phyloP scores from a whole-genome alignment of 2,797 vertebrate genomes.

The Gadopsis marmoratus region DNA sequence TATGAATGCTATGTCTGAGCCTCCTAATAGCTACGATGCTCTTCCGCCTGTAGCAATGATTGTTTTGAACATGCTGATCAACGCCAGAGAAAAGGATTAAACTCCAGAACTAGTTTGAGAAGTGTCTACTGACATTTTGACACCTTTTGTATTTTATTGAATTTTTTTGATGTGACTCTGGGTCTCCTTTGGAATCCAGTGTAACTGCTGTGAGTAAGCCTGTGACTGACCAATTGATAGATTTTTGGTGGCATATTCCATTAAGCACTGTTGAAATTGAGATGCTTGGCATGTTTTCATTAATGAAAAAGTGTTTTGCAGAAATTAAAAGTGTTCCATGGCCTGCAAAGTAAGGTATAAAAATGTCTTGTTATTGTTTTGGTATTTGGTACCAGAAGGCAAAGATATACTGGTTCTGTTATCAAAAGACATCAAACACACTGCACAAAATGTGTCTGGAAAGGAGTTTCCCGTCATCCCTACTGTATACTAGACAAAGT shows the following conservation, averaged over 20 bases:
- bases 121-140: too few relatives aligned
- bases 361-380: too few relatives aligned
- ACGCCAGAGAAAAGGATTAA: neutral
- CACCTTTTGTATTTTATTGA: too few relatives aligned
- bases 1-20: too few relatives aligned
- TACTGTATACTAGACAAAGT: neutral
- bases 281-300: neutral
- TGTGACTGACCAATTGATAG: neutral
- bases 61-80: neutral
- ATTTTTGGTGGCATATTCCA: too few relatives aligned
- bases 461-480: neutral
- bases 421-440: neutral
- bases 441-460: neutral
- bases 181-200: neutral
- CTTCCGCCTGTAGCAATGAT: too few relatives aligned
- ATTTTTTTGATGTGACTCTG: neutral
- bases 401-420: neutral
- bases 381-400: neutral
- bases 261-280: neutral
- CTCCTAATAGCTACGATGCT: neutral
- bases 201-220: neutral
- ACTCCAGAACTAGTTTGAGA: neutral
- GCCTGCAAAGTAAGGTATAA: too few relatives aligned
- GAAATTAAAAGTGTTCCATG: too few relatives aligned
- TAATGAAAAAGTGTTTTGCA: neutral